phyloP scores from a whole-genome alignment of 2,113 vertebrate species.

The Cyprinodon tularosa region DNA sequence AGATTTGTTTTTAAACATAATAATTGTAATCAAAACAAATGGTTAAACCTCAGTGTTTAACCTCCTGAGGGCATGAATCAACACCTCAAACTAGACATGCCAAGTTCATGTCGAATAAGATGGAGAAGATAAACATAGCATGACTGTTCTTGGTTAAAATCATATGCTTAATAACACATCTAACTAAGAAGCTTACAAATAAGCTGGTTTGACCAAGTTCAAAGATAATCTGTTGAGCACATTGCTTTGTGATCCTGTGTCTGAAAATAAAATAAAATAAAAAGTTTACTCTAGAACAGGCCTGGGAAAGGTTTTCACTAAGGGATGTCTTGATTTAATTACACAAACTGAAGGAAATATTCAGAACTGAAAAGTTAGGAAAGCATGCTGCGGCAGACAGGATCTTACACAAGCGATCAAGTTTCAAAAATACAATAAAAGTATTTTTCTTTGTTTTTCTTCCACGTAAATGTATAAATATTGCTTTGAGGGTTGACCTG shows the following conservation, averaged over 20 bases:
- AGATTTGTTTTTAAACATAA: background rate
- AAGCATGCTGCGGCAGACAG: too few species aligned
- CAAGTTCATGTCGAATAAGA: background rate
- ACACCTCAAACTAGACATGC: background rate
- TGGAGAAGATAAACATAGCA: background rate
- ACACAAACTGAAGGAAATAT: background rate
- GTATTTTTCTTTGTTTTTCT: background rate
- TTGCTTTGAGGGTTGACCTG: background rate
- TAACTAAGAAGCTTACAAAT: background rate
- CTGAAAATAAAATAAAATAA: too few species aligned
- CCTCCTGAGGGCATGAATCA: background rate
- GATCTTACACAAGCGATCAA: too few species aligned
- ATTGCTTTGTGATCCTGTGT: background rate
- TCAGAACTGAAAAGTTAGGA: background rate
- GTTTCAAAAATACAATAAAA: background rate
- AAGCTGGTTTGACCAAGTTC: background rate
- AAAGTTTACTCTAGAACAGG: background rate
- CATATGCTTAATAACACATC: background rate
- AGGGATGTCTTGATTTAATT: background rate
- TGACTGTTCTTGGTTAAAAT: background rate
- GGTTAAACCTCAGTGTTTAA: background rate
- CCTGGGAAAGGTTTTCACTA: background rate
- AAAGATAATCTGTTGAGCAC: background rate
- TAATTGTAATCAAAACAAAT: background rate
- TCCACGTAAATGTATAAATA: too few species aligned